phyloP scores from a whole-genome alignment of 2,113 vertebrate species.

The Chloropsis cyanopogon region DNA sequence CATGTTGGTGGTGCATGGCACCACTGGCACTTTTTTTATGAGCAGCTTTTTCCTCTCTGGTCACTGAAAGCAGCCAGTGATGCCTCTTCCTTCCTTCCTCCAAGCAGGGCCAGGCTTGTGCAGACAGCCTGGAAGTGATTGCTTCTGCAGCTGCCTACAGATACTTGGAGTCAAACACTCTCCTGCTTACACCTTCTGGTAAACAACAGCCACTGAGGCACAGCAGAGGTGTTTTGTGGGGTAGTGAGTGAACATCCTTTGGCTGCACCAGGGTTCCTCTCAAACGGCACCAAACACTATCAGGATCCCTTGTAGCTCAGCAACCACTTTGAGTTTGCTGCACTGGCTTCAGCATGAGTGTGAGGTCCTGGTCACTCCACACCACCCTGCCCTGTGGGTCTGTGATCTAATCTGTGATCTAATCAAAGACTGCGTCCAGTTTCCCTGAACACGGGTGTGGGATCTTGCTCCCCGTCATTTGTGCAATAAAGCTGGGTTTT shows the following conservation, averaged over 20 bases:
- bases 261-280: neutral
- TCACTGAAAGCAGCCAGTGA: neutral
- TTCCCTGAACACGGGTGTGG: neutral
- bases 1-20: neutral
- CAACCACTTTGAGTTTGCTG: neutral
- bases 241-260: neutral
- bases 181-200: neutral
- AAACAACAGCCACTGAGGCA: neutral
- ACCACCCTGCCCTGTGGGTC: neutral
- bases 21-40: neutral
- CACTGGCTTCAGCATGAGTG: neutral
- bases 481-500: fast-evolving
- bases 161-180: neutral
- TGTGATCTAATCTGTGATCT: neutral
- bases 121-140: neutral
- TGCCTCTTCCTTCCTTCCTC: neutral
- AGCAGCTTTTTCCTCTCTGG: neutral
- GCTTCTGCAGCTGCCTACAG: neutral
- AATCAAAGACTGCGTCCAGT: too few species aligned
- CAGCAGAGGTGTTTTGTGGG: fast-evolving
- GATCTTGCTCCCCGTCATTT: neutral
- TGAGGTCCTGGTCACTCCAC: neutral
- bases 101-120: neutral
- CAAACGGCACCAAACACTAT: neutral
- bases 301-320: neutral